Conservation (phyloP, 2,888 invertebrate genomes). For the Aethes cnicana region DNA sequence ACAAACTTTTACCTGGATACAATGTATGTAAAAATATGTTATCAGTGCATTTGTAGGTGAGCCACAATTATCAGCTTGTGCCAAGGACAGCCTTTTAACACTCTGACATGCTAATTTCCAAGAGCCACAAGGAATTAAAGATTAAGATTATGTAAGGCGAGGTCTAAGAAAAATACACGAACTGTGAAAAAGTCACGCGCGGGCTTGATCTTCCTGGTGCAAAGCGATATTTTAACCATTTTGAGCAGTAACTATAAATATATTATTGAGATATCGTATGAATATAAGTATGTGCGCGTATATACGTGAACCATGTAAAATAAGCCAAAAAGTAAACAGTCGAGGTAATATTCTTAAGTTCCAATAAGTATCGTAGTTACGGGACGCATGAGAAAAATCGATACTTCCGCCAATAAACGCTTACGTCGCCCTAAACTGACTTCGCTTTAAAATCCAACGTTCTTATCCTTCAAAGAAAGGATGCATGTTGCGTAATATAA, state of each 20-base stretch:
- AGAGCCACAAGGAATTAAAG: constrained; percentile 2
- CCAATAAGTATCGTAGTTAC: constrained; percentile 24
- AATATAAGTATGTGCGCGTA: background rate
- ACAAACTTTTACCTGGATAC: background rate
- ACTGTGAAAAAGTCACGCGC: background rate
- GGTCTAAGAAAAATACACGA: background rate
- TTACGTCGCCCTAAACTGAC: constrained; percentile 27
- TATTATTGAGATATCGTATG: background rate
- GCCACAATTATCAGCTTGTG: constrained; percentile 12
- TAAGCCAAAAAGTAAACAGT: too few species aligned
- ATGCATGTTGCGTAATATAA: constrained; percentile 6
- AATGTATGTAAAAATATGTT: background rate
- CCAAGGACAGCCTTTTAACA: constrained; percentile 50
- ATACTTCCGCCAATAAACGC: constrained; percentile 64
- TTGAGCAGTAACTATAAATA: too few species aligned
- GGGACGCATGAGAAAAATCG: constrained; percentile 70
- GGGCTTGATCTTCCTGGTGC: background rate
- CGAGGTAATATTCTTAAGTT: too few species aligned
- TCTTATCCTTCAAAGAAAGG: too few species aligned
- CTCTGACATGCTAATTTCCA: constrained; percentile 1
- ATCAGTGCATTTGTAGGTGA: background rate
- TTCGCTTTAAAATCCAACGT: too few species aligned
- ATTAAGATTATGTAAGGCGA: background rate
- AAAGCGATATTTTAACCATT: background rate
- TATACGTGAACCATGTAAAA: too few species aligned